phyloP scores from a whole-genome alignment of 64 coral and sea anemone genomes.

The Hydrozoanthus tunicans region DNA sequence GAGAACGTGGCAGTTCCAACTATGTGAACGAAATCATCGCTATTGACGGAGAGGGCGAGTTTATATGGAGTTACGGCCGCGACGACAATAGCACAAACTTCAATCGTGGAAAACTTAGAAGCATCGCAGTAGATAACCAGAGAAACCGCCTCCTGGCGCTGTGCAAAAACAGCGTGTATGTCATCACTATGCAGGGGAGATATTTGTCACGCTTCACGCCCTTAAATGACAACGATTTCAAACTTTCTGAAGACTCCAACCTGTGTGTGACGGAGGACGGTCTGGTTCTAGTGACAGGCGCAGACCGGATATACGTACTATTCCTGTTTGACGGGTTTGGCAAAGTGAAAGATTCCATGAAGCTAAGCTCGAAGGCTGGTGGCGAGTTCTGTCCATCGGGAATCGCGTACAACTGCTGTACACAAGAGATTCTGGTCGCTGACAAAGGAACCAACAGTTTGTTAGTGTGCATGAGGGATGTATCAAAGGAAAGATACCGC shows the following conservation, averaged over 20 bases:
- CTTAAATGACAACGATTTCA: slow-evolving; percentile 36
- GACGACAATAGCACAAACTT: slow-evolving; percentile 24
- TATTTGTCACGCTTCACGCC: slow-evolving; percentile 61
- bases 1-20: slow-evolving; percentile 49
- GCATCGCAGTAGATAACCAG: slow-evolving; percentile 68
- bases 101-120: slow-evolving; percentile 46
- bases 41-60: slow-evolving; percentile 39
- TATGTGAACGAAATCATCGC: slow-evolving; percentile 73
- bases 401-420: slow-evolving; percentile 60
- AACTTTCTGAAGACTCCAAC: slow-evolving; percentile 49
- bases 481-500: neutral
- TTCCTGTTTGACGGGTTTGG: slow-evolving; percentile 63
- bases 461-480: slow-evolving; percentile 46
- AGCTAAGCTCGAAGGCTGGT: slow-evolving; percentile 22
- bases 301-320: slow-evolving; percentile 36
- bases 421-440: slow-evolving; percentile 68
- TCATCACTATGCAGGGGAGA: slow-evolving; percentile 37
- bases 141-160: slow-evolving; percentile 57
- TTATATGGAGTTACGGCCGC: slow-evolving; percentile 67
- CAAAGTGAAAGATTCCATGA: slow-evolving; percentile 47
- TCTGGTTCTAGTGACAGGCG: slow-evolving; percentile 56
- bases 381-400: slow-evolving; percentile 56
- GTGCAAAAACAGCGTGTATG: slow-evolving; percentile 53
- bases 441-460: slow-evolving; percentile 68
- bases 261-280: slow-evolving; percentile 67